Percentiles rank a stretch among this genome's conserved stretches.
Conservation (phyloP, 1,140 invertebrate genomes). For the Drosophila serrata region DNA sequence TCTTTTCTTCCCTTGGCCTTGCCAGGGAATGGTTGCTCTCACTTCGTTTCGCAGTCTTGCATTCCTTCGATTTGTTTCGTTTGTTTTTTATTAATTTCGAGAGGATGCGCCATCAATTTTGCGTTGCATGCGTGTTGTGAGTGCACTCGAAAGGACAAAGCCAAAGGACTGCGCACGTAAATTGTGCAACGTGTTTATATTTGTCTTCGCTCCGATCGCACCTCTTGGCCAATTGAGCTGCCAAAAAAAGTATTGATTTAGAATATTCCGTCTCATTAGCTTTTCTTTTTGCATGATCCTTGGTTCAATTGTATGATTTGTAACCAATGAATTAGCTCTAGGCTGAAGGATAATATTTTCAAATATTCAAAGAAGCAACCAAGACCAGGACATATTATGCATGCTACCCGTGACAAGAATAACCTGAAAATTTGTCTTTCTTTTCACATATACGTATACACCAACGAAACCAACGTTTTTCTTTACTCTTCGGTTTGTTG, state of each 20-base stretch:
- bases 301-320: slow-evolving; percentile 2
- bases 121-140: slow-evolving; percentile 67
- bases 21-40: slow-evolving; percentile 5
- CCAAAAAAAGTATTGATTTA: slow-evolving; percentile 1
- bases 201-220: slow-evolving; percentile 61
- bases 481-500: slow-evolving; percentile 47
- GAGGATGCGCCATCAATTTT: slow-evolving; percentile 6
- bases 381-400: background rate
- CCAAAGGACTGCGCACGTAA: slow-evolving; percentile 67
- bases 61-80: slow-evolving; percentile 21
- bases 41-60: background rate
- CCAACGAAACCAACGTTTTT: slow-evolving; percentile 47
- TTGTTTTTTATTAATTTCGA: slow-evolving; percentile 30
- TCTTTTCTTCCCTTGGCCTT: slow-evolving; percentile 24
- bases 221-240: slow-evolving; percentile 6
- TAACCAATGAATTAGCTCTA: background rate
- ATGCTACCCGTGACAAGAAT: slow-evolving; percentile 12
- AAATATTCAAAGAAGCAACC: background rate
- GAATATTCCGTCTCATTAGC: slow-evolving; percentile 2
- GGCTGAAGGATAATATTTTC: background rate
- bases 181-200: slow-evolving; percentile 63
- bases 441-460: slow-evolving; percentile 45
- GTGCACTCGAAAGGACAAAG: slow-evolving; percentile 18
- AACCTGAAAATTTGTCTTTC: slow-evolving; percentile 40
- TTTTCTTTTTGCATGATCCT: slow-evolving; percentile 30